Base-by-base conservation (phyloP, 2,797 vertebrate species). In the Argya squamiceps region DNA sequence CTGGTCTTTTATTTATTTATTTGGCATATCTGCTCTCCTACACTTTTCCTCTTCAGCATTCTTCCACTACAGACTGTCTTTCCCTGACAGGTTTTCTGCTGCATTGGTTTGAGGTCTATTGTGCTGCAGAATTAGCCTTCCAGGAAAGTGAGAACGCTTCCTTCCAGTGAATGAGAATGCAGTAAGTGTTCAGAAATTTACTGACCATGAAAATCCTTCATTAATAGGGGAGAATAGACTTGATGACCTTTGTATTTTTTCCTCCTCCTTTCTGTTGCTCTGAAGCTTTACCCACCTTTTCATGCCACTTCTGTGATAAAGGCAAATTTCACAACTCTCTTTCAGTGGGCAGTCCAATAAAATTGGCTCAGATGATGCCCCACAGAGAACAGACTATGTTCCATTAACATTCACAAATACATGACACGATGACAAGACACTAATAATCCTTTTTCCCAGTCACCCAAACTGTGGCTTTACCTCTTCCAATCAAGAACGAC, bases 1-100 rank as follows among this genome's bases (percentile, higher is more conserved):
- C 87, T 96, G 69, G 5, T 39, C 74, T 80, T 91, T 91, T 91
- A 91, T 84, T 92, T 94, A 73, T 83, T 91, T 96, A 81, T 91
- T 86, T 77, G 75, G 47, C 27, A 18, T 89, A 55, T 93, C 78
- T 92, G 64, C 75, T 88, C 37, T 88, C 82, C 84, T 90, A 20
- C 52, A 46, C 63, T 81, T 88, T 77, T 76, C 39, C 74, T 88
- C 39, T 84, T 82, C 84, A 58, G 75, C 44, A 47, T 93, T 92
- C 69, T 88, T 69, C 76, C 49, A 27, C 67, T 78, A 12, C 5
- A 63, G 74, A 46, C 52, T 82, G 39, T 91, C 93, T 85, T 74
- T 78, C 87, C 55, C 88, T 78, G 59, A 73, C 88, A 91, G 79
- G 73, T 94, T 88, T 92, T 91, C 70, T 88, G 69, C 83, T 82